phyloP scores from a whole-genome alignment of 2,888 invertebrate species.

The Chymomyza caudatula region DNA sequence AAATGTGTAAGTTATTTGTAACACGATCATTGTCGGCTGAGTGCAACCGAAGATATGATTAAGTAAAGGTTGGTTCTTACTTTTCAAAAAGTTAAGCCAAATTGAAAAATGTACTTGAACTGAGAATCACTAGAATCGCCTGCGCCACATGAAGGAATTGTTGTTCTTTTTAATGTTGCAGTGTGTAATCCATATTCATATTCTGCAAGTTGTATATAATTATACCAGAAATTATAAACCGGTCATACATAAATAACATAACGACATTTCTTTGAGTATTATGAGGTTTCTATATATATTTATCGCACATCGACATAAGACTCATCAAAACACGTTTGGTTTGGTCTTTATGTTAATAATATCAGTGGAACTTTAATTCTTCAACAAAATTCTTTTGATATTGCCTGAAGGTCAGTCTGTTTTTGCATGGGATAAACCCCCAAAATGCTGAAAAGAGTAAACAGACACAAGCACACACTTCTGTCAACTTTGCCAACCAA shows the following conservation, averaged over 20 bases:
- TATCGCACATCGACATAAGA: background rate
- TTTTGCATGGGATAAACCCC: background rate
- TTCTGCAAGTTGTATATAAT: background rate
- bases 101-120: too few relatives aligned
- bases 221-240: background rate
- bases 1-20: too few relatives aligned
- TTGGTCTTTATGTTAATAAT: background rate
- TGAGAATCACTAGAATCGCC: too few relatives aligned
- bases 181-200: background rate
- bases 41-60: too few relatives aligned
- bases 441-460: background rate
- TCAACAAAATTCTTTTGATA: background rate
- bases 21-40: too few relatives aligned
- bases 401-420: background rate
- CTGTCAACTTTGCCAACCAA: too few relatives aligned
- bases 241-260: background rate
- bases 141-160: background rate
- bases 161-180: background rate
- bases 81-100: too few relatives aligned
- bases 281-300: background rate
- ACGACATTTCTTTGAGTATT: background rate
- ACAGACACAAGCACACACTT: slow-evolving; percentile 3
- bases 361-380: background rate
- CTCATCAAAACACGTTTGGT: background rate
- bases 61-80: too few relatives aligned